Percentiles rank a stretch among this genome's conserved stretches.
These are phyloP conservation scores for Agrochola macilenta DNA, from an alignment of 2,888 invertebrate species.

Conservation along the genomic window DNA sequence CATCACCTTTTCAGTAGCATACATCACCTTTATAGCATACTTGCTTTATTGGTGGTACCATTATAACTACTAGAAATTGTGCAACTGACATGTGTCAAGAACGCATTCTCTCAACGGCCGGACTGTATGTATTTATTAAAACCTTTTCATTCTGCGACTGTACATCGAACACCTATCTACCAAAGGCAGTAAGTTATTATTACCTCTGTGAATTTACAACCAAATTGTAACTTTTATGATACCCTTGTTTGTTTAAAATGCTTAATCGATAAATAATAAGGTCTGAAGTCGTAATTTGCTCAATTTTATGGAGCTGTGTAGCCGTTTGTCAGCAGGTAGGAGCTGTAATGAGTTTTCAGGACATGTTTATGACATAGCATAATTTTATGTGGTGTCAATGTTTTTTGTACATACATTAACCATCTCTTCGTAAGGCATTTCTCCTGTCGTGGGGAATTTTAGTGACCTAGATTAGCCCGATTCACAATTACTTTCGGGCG, in stretches of 20 bases:
- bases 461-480: not conserved
- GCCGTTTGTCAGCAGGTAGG: constrained; percentile 12
- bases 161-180: not conserved
- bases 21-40: too few species aligned
- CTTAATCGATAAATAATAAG: constrained; percentile 56
- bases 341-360: constrained; percentile 26
- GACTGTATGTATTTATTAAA: not conserved
- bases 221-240: constrained; percentile 52
- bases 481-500: not conserved
- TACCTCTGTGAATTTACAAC: constrained; percentile 42
- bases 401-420: not conserved
- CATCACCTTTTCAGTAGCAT: too few species aligned
- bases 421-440: not conserved
- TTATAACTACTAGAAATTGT: too few species aligned
- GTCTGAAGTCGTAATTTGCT: constrained; percentile 23
- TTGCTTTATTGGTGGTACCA: too few species aligned
- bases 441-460: not conserved
- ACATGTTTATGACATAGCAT: constrained; percentile 14
- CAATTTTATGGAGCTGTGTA: constrained; percentile 23
- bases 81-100: too few species aligned
- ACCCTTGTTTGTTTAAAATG: constrained; percentile 43
- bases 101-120: too few species aligned
- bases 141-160: constrained; percentile 11
- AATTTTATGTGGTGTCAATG: not conserved
- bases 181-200: constrained; percentile 35